A percentile compares a stretch with the other conserved stretches of the same genome.
Conservation (phyloP, 2,888 invertebrate species). For the Eupithecia dodoneata region DNA sequence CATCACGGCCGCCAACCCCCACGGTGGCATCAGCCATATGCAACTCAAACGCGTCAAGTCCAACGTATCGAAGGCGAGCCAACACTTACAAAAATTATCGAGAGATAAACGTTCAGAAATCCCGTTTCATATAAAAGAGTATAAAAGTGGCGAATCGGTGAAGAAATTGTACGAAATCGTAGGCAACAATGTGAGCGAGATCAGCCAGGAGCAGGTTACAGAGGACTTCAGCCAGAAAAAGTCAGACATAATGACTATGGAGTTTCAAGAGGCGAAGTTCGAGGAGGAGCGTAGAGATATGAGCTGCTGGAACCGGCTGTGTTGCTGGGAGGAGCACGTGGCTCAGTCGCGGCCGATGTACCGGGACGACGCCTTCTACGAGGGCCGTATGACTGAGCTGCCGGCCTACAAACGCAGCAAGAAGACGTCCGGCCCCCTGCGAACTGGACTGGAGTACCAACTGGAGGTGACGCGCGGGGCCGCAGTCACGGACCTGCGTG, state of each 20-base stretch:
- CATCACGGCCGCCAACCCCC: conserved; percentile 1
- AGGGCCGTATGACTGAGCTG: conserved; percentile 13
- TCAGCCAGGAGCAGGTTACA: background rate
- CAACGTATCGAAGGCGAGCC: background rate
- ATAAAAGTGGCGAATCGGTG: background rate
- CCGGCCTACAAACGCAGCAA: conserved; percentile 1
- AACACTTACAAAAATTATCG: background rate
- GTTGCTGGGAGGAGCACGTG: conserved; percentile 19
- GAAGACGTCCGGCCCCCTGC: background rate
- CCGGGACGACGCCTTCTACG: conserved; percentile 27
- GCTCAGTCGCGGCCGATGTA: conserved; percentile 18
- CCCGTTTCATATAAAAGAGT: background rate
- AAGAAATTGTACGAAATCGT: conserved; percentile 11
- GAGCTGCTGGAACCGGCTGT: conserved; percentile 5
- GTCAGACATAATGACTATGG: background rate
- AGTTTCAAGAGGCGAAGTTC: background rate
- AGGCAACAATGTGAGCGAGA: background rate
- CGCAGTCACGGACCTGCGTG: conserved; percentile 17
- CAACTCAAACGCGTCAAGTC: conserved; percentile 5
- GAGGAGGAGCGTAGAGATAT: background rate
- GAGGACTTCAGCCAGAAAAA: background rate
- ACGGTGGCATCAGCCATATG: background rate
- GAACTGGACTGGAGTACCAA: conserved; percentile 25
- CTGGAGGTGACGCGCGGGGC: conserved; percentile 35
- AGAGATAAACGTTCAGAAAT: background rate